Conservation (phyloP, 2,888 invertebrate genomes). For the Pristionchus entomophagus region DNA sequence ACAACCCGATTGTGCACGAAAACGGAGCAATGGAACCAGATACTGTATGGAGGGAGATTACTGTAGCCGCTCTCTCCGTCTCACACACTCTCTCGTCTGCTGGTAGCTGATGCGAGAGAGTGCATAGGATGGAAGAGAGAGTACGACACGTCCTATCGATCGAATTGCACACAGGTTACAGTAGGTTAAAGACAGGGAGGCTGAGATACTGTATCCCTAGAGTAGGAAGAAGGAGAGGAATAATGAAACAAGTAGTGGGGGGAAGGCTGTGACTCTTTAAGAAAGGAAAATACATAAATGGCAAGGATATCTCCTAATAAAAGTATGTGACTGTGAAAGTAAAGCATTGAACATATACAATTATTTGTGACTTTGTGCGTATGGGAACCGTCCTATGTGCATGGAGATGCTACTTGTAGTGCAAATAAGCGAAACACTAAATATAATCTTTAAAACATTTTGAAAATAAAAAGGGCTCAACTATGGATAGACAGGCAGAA, state of each 20-base stretch:
- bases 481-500: neutral
- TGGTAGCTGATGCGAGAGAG: no score
- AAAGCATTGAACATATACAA: neutral
- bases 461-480: neutral
- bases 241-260: neutral
- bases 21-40: slow-evolving; percentile 33
- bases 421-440: neutral
- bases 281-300: slow-evolving; percentile 12
- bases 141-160: slow-evolving; percentile 21
- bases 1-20: neutral
- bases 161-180: slow-evolving; percentile 33
- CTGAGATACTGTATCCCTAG: neutral
- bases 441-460: neutral
- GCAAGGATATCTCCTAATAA: neutral
- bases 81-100: neutral
- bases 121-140: neutral
- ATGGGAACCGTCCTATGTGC: no score
- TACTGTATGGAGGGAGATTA: slow-evolving; percentile 26
- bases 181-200: slow-evolving; percentile 29
- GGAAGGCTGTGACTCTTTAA: neutral
- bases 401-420: neutral
- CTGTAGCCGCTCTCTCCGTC: neutral
- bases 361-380: no score
- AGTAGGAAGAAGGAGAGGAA: neutral
- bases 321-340: neutral